Evolutionary conservation across 2,888 invertebrate species (phyloP), one percentile per base, ranked within the genome.

Genomic region (Diplolepis rosae): DNA sequence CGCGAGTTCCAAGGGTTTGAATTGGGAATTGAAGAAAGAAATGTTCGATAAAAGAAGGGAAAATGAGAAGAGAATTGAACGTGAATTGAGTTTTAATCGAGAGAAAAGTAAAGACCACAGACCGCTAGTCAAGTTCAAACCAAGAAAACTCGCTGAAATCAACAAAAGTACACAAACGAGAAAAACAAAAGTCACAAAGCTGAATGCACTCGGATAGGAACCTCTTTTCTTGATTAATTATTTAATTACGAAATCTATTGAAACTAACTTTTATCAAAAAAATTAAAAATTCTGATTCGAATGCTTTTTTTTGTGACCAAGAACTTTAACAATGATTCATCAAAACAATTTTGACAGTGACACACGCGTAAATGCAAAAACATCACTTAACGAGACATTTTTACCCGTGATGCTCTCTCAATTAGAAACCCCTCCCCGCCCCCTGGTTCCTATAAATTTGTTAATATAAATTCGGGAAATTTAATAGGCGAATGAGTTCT

Each of bases 381-480:
- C 6, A 45, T 45, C 45, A 45, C 18, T 45, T 45, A n/a, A 9
- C 18, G 18, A 45, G 18, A 45, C 18, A 22, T 45, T 45, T 18
- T 15, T 45, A 45, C 45, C 45, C 45, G 45, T 45, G 6, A 45
- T 39, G 39, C 39, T 61, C 39, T 35, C 24, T 61, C 61, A 9
- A 4, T 7, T n/a, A 27, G n/a, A 39, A 61, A 61, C 13, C 54
- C 54, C 68, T 68, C 52, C 54, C 52, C 18, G 61, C 61, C 69
- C n/a, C 69, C 54, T 65, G 51, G 66, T 71, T 71, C 71, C 71
- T 68, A 61, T 71, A 69, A 69, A 68, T 71, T 67, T 65, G 27
- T 67, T 65, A n/a, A 39, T 61, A 35, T 13, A 67, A 61, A 39
- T 56, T 67, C 66, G 70, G 51, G 51, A 48, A 67, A 52, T 54